Evolutionary conservation across 2,797 vertebrate genomes (phyloP), one percentile per base, ranked within the genome.

Genomic region (Helostoma temminkii): DNA sequence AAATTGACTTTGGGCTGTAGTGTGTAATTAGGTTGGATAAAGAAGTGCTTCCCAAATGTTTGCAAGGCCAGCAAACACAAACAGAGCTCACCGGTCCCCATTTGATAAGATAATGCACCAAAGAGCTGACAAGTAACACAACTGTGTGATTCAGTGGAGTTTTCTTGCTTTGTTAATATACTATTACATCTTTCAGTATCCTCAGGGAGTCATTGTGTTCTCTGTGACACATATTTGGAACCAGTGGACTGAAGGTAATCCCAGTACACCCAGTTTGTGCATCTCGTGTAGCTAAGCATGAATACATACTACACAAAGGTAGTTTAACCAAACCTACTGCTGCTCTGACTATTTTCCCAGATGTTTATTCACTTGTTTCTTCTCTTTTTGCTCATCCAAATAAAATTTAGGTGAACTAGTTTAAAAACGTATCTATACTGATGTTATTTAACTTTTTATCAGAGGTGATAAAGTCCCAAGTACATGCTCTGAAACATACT

Each of bases 11-110:
- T 39, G 56, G 67, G 43, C 71, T 65, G 34, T 11, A 25, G 62
- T 67, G 62, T 59, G 42, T 82, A 78, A 83, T 87, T 85, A 76
- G 56, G 24, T 57, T 74, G 60, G 59, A 62, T 81, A 73, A 80
- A 54, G 68, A 60, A 63, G n/a, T 14, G 19, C 49, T 83, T 77
- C 57, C 47, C 32, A 14, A 49, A 14, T 8, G 69, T 81, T 58
- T 75, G 71, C 42, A 37, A 47, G 43, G 41, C 19, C 63, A 32
- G 36, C 46, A 28, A 65, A 18, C 46, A 69, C 72, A 78, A 76
- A 50, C 39, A 47, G 30, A 69, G 46, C 56, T 65, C 48, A 56
- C 39, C 57, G 25, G 15, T 28, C 50, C 24, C 48, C 26, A 0
- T 47, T 14, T 55, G 68, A 76, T 81, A 60, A 73, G 66, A 79